Percentiles rank a stretch among this genome's conserved stretches.
Evolutionary conservation across 2,888 invertebrate genomes (phyloP).

Genomic region (Protophormia terraenovae): DNA sequence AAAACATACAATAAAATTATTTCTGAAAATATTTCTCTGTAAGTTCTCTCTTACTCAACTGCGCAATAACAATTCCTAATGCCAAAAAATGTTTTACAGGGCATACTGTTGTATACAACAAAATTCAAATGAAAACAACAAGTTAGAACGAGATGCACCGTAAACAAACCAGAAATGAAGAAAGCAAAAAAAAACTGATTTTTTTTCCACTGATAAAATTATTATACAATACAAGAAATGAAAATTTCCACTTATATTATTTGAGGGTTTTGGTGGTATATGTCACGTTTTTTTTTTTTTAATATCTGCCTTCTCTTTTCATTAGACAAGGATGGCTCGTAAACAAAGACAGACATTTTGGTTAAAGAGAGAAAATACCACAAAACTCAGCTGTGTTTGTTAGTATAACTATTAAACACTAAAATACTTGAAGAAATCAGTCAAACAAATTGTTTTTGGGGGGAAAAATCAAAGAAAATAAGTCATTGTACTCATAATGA

Average conservation of each 20-base stretch:
- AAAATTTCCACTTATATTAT: background rate
- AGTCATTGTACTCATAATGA: conserved; percentile 69
- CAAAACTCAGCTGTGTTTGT: conserved; percentile 47
- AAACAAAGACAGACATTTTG: conserved; percentile 76
- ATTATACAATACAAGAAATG: conserved; percentile 5
- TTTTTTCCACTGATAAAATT: background rate
- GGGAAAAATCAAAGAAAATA: conserved; percentile 1
- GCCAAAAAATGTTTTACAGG: background rate
- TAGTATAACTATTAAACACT: no score
- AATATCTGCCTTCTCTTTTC: conserved; percentile 69
- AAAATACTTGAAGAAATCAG: no score
- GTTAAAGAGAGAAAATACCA: conserved; percentile 26
- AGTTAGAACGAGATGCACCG: conserved; percentile 73
- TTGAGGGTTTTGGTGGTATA: background rate
- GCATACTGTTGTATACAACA: background rate
- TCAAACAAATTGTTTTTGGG: background rate
- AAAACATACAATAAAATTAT: background rate
- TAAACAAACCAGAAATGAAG: conserved; percentile 72
- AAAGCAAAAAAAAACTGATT: no score
- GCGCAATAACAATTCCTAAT: conserved; percentile 38
- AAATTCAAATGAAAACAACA: background rate
- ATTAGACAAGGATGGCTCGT: conserved; percentile 76
- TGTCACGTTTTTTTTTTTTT: conserved; percentile 51
- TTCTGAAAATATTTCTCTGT: background rate
- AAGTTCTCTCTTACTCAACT: background rate